phyloP scores from a whole-genome alignment of 2,113 vertebrate genomes.

The Gobiocypris rarus region DNA sequence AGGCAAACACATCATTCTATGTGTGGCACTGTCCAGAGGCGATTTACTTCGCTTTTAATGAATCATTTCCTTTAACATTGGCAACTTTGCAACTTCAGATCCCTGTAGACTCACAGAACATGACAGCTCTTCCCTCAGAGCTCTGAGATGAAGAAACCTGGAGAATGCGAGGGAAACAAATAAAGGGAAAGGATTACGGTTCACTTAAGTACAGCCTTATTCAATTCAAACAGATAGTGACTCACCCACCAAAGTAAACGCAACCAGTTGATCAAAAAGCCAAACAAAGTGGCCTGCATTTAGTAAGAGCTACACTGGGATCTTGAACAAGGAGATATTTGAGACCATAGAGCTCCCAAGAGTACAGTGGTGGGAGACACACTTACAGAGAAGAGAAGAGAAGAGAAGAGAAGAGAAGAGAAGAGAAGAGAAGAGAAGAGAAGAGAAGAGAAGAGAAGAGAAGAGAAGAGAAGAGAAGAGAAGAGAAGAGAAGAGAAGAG shows the following conservation, averaged over 20 bases:
- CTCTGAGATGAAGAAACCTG: constrained; percentile 36
- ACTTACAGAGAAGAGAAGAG: not conserved
- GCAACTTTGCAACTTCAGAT: constrained; percentile 10
- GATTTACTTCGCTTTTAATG: not conserved
- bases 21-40: not conserved
- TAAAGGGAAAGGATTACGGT: not conserved
- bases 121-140: not conserved
- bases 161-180: constrained; percentile 8
- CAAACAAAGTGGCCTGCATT: not conserved
- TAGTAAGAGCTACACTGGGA: not conserved
- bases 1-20: constrained; percentile 7
- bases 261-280: not conserved
- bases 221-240: not conserved
- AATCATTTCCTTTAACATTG: not conserved
- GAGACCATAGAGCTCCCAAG: constrained; percentile 11
- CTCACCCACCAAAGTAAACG: not conserved
- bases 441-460: not conserved
- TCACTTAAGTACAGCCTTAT: not conserved
- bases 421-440: not conserved
- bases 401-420: not conserved
- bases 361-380: constrained; percentile 15
- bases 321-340: constrained; percentile 33
- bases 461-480: not conserved
- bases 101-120: not conserved
- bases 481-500: not conserved